These are phyloP conservation scores for Dicrurus megarhynchus DNA, from an alignment of 2,113 vertebrate species.

Conservation along the genomic window DNA sequence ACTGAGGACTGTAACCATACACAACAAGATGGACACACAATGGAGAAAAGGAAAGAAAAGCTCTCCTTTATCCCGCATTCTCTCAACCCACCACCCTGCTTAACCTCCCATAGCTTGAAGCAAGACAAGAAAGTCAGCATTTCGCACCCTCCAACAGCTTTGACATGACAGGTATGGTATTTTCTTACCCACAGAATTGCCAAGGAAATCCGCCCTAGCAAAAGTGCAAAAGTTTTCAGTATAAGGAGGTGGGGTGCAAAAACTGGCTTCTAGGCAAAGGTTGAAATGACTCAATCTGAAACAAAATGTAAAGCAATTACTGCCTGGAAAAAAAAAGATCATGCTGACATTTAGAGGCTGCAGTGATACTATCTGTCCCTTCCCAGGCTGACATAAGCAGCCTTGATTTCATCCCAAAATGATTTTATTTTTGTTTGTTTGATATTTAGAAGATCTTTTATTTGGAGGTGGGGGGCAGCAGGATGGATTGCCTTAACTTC, in stretches of 20 bases:
- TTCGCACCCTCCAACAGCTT: slow-evolving; percentile 29
- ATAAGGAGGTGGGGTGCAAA: slow-evolving; percentile 46
- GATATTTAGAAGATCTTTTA: neutral
- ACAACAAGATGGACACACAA: neutral
- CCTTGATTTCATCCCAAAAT: slow-evolving; percentile 70
- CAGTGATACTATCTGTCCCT: slow-evolving; percentile 70
- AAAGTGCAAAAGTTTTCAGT: slow-evolving; percentile 62
- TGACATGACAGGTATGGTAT: slow-evolving; percentile 67
- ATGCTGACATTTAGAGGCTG: slow-evolving; percentile 61
- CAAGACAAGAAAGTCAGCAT: slow-evolving; percentile 40
- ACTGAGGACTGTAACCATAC: neutral
- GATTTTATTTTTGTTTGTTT: slow-evolving; percentile 47
- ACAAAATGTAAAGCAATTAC: slow-evolving; percentile 65
- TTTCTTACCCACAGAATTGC: slow-evolving; percentile 56
- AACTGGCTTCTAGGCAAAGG: slow-evolving; percentile 61
- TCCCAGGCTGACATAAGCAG: slow-evolving; percentile 64
- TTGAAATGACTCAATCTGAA: slow-evolving; percentile 67
- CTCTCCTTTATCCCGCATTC: neutral
- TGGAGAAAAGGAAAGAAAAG: neutral
- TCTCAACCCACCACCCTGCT: neutral
- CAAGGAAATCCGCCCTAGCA: slow-evolving; percentile 57
- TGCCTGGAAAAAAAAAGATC: slow-evolving; percentile 26
- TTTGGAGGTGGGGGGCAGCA: neutral
- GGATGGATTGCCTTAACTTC: slow-evolving; percentile 58
- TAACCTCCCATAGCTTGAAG: slow-evolving; percentile 22